These are phyloP conservation scores for Phalacrocorax carbo DNA, from an alignment of 2,113 vertebrate species.

Conservation along the genomic window DNA sequence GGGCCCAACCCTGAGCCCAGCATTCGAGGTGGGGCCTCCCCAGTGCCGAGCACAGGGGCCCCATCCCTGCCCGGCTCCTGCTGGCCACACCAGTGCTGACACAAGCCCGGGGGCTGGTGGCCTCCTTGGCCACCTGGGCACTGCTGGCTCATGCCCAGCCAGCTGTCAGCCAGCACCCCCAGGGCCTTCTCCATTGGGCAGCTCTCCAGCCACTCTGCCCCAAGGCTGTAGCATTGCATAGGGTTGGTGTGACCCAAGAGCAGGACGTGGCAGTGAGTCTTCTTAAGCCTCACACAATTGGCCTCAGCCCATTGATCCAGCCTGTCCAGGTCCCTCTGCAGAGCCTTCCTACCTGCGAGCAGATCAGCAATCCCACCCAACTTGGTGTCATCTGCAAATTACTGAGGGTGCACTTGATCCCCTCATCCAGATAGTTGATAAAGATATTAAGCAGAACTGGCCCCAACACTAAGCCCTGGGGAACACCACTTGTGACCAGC, in stretches of 20 bases:
- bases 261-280: background rate
- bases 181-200: too few species aligned
- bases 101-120: background rate
- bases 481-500: background rate
- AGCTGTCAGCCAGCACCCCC: too few species aligned
- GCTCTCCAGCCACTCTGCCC: too few species aligned
- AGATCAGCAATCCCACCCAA: too few species aligned
- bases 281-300: background rate
- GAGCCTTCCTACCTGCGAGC: background rate
- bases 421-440: background rate
- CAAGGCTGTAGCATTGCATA: too few species aligned
- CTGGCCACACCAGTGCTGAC: background rate
- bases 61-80: rapidly evolving
- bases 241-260: background rate
- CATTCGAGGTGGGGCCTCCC: background rate
- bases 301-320: background rate
- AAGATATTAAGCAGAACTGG: background rate
- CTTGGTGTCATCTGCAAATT: background rate
- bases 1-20: background rate
- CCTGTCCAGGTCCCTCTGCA: background rate
- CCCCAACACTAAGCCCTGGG: background rate
- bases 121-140: background rate
- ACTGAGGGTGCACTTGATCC: background rate
- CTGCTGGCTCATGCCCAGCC: too few species aligned
- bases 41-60: background rate